Percentiles rank a stretch among this genome's conserved stretches.
Conservation (phyloP, 2,113 vertebrate species). For the Cromileptes altivelis region DNA sequence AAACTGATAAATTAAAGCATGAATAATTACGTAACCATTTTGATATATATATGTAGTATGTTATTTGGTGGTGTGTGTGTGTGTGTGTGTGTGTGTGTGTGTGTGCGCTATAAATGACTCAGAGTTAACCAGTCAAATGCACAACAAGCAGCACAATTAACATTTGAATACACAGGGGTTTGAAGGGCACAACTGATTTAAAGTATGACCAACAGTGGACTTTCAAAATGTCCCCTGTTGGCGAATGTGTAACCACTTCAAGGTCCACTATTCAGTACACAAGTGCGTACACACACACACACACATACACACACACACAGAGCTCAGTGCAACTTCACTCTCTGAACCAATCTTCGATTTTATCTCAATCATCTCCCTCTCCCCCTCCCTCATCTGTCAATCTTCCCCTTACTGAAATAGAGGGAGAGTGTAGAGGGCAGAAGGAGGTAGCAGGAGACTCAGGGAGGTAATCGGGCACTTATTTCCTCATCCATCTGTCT, state of each 20-base stretch:
- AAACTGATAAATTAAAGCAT: background rate
- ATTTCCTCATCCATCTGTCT: slow-evolving; percentile 50
- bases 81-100: too few relatives aligned
- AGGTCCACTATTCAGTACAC: background rate
- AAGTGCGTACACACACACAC: background rate
- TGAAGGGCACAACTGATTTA: slow-evolving; percentile 1
- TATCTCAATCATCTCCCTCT: slow-evolving; percentile 57
- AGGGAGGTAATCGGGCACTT: slow-evolving; percentile 54
- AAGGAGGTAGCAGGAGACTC: slow-evolving; percentile 36
- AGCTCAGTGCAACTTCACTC: slow-evolving; percentile 48
- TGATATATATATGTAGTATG: too few relatives aligned
- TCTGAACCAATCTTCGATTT: slow-evolving; percentile 61
- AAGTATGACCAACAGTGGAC: background rate
- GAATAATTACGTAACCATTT: background rate
- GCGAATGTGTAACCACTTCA: background rate
- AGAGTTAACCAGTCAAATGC: background rate
- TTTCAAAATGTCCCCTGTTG: background rate
- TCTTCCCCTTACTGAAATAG: slow-evolving; percentile 48
- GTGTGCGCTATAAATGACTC: background rate
- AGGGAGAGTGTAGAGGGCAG: slow-evolving; percentile 48
- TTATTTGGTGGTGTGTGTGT: background rate
- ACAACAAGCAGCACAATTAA: background rate
- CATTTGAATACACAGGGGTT: background rate
- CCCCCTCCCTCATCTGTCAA: slow-evolving; percentile 32
- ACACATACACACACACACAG: slow-evolving; percentile 10